These are phyloP conservation scores for Pachycephala philippinensis DNA, from an alignment of 2,113 vertebrate genomes.

Conservation along the genomic window DNA sequence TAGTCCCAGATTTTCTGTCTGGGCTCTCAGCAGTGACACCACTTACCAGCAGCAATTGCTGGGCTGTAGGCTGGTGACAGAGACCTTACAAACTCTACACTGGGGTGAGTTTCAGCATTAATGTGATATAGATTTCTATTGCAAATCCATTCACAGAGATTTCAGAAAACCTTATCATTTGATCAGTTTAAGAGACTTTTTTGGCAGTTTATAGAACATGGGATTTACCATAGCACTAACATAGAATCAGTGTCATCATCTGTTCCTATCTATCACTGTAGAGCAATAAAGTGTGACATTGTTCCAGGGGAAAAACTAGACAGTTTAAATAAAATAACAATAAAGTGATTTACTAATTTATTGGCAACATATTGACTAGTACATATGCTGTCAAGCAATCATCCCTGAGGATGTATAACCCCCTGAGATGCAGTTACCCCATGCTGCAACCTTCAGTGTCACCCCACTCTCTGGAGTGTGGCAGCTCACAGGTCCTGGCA, in stretches of 20 bases:
- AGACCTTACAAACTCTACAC: neutral
- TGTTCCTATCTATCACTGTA: neutral
- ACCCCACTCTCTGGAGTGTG: fast-evolving
- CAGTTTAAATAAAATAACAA: neutral
- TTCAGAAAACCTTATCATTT: neutral
- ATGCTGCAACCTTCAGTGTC: neutral
- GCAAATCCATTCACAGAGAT: neutral
- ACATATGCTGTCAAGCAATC: neutral
- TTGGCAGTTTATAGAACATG: neutral
- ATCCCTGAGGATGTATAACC: neutral
- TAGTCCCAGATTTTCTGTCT: neutral
- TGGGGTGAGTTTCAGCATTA: neutral
- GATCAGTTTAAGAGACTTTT: neutral
- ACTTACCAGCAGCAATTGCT: neutral
- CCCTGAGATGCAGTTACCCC: fast-evolving
- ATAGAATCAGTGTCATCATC: neutral
- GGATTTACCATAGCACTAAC: neutral
- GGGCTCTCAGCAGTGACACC: neutral
- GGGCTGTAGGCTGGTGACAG: neutral
- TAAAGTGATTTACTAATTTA: neutral
- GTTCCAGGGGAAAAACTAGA: neutral
- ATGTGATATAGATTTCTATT: neutral
- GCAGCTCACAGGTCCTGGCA: fast-evolving
- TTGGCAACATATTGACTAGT: neutral
- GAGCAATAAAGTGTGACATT: neutral